phyloP scores from a whole-genome alignment of 2,797 vertebrate genomes.

The Gallinago solitaria region DNA sequence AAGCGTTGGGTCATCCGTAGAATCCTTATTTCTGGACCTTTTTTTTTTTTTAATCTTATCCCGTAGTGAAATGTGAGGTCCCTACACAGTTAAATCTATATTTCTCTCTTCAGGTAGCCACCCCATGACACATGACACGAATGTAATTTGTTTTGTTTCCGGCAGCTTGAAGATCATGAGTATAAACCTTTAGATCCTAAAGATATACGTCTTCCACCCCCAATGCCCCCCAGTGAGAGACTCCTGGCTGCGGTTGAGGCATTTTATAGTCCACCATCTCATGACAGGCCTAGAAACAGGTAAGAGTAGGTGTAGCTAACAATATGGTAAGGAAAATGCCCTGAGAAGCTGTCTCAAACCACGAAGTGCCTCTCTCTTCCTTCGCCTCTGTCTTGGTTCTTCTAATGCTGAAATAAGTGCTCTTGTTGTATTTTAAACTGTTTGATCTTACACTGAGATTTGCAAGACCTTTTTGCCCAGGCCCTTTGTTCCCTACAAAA shows the following conservation, averaged over 20 bases:
- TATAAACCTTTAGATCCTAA: slow-evolving; percentile 98
- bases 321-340: not conserved
- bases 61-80: not conserved
- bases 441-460: not conserved
- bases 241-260: slow-evolving; percentile 97
- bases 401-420: not conserved
- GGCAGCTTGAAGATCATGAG: slow-evolving; percentile 94
- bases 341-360: not conserved
- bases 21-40: not conserved
- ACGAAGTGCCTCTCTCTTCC: not conserved
- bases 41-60: not conserved
- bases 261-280: slow-evolving; percentile 97
- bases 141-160: not conserved
- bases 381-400: not conserved
- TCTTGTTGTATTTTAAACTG: not conserved
- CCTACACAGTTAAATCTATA: not conserved
- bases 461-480: not conserved
- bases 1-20: not conserved
- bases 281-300: slow-evolving; percentile 98
- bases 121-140: not conserved
- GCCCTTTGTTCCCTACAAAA: not conserved
- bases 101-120: not conserved
- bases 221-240: slow-evolving; percentile 97
- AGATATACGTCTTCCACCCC: slow-evolving; percentile 96
- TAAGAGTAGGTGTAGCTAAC: slow-evolving; percentile 55